phyloP scores from a whole-genome alignment of 2,888 invertebrate species.

The Sepiola atlantica region DNA sequence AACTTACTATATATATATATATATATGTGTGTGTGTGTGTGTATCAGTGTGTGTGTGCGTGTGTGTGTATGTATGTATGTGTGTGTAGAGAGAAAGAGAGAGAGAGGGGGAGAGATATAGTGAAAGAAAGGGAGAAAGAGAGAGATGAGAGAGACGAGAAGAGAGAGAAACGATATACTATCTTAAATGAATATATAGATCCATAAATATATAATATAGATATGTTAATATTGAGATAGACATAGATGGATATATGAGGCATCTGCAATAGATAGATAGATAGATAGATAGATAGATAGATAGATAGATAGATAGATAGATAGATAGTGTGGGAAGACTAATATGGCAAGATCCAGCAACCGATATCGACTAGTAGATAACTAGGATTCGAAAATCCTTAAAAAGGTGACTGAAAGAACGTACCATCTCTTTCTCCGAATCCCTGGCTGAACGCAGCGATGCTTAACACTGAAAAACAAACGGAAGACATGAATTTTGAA shows the following conservation, averaged over 20 bases:
- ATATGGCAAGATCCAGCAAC: too few species aligned
- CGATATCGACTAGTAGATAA: neutral
- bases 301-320: neutral
- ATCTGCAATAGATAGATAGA: neutral
- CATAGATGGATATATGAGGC: too few species aligned
- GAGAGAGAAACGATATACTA: neutral
- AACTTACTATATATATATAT: neutral
- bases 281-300: constrained; percentile 1
- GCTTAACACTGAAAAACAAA: neutral
- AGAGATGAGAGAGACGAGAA: neutral
- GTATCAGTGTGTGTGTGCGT: neutral
- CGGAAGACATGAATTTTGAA: too few species aligned
- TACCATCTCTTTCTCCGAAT: neutral
- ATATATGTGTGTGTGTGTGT: neutral
- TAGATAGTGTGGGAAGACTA: neutral
- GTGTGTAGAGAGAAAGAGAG: neutral
- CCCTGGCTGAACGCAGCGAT: neutral
- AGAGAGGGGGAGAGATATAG: neutral
- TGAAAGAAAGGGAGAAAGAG: neutral
- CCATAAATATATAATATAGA: too few species aligned
- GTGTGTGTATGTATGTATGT: neutral
- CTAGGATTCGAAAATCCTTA: too few species aligned
- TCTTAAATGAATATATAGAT: neutral
- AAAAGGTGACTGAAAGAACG: too few species aligned
- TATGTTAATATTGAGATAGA: too few species aligned